phyloP scores from a whole-genome alignment of 2,113 vertebrate genomes.

The Apus apus region DNA sequence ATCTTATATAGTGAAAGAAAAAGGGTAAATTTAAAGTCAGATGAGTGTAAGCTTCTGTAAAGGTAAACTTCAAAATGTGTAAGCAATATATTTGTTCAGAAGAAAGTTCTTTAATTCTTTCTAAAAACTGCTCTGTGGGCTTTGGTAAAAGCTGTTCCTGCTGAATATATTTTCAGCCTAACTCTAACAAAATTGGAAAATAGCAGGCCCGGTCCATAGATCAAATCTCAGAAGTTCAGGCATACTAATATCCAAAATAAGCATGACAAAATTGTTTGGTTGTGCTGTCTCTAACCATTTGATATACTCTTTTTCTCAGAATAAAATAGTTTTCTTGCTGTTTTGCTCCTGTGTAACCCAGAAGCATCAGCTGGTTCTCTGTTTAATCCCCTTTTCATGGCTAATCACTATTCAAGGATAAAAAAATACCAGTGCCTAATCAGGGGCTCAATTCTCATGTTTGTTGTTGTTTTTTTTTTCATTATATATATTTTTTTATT shows the following conservation, averaged over 20 bases:
- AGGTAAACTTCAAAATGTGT: not conserved
- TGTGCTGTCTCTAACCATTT: not conserved
- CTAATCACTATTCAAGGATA: not conserved
- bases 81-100: not conserved
- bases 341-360: not conserved
- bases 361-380: not conserved
- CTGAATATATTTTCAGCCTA: not conserved
- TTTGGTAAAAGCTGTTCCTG: not conserved
- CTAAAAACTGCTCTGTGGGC: not conserved
- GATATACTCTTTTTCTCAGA: not conserved
- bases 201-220: not conserved
- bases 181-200: not conserved
- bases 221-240: not conserved
- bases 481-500: not conserved
- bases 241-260: constrained; percentile 4
- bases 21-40: not conserved
- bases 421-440: not conserved
- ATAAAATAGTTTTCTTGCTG: not conserved
- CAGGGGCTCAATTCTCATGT: not conserved
- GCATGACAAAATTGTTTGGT: not conserved
- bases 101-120: not conserved
- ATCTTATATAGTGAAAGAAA: not conserved
- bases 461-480: not conserved
- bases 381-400: not conserved
- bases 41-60: not conserved